Evolutionary conservation across 2,888 invertebrate species (phyloP), one percentile per base, ranked within the genome.

Genomic region (Dioctria linearis): DNA sequence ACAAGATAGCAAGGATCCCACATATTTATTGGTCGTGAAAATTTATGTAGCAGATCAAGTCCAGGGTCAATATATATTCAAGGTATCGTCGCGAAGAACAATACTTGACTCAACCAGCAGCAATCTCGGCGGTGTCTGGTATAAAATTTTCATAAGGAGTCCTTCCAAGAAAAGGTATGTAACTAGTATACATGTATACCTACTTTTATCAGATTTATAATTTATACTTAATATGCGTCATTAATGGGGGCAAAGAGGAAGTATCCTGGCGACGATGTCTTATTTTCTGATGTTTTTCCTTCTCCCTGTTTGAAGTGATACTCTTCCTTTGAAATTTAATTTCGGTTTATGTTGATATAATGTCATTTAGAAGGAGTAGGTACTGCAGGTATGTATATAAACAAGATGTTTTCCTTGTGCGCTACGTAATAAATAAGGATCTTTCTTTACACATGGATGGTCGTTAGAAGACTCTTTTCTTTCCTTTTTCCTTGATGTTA

Each of bases 321-420:
- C 25, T 25, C 25, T 42, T 46, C 61, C 9, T 59, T n/a, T n/a
- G 59, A 61, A 75, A 75, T 75, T 75, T 59, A 57, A 75, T 75
- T 75, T 75, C 37, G 25, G 42, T 75, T 75, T 59, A 59, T 75
- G 75, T 61, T 42, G 59, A 46, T 75, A 42, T 75, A 73, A 73
- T 51, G 40, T n/a, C 51, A 71, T 25, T 51, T n/a, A 37, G 51
- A 13, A 37, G 13, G 37, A 25, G 25, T n/a, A n/a, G n/a, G n/a
- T 25, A 25, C 73, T 4, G 73, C 57, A 73, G 51, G 37, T 25
- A 25, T 25, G 25, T 25, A 25, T 25, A 25, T 39, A 46, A 39
- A 54, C 54, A 73, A 57, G 42, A 73, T 39, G 71, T 51, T 25
- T 4, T 42, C 40, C 37, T 39, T 46, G 51, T 42, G 54, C 73